Evolutionary conservation across 2,888 invertebrate genomes (phyloP), one percentile per base, ranked within the genome.

Genomic region (Melieria picta): DNA sequence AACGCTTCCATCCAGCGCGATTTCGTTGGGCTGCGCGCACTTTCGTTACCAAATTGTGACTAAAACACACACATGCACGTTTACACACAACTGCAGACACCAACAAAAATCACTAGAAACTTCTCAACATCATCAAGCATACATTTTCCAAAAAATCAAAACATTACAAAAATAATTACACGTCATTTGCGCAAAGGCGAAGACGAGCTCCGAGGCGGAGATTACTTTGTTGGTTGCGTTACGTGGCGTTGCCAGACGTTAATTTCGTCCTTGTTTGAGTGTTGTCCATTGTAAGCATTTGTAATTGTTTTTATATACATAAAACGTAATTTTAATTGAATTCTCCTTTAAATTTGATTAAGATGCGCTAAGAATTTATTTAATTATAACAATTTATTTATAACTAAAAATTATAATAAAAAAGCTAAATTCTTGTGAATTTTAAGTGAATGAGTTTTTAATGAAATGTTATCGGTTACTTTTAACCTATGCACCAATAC

Each of bases 31-130:
- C 13, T 52, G 5, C 52, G 7, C 52, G 13, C 52, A n/a, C 52
- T 7, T 5, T 9, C 52, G 52, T 13, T 52, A n/a, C 52, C 11
- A 11, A 52, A 52, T 73, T 74, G 76, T 74, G 73, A 71, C 69
- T 63, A 48, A 68, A 63, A 71, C 66, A 70, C 63, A 74, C 66
- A 50, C 50, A 68, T 43, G 47, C 9, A 60, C 47, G 64, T 30
- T 30, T 47, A 52, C 60, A 48, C n/a, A 61, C 65, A 55, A 60
- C 42, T 50, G 52, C 16, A 50, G 47, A 65, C 48, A 64, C 7
- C 11, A 30, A 30, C 30, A 30, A 30, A 30, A 30, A 30, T 30
- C 30, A 30, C 30, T 30, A 30, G 30, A 30, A 30, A 30, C 30
- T 30, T 30, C 30, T 30, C 30, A 30, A 30, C 30, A 62, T 16